Base-by-base conservation (phyloP, 2,888 invertebrate genomes). In the Prosapia bicincta region DNA sequence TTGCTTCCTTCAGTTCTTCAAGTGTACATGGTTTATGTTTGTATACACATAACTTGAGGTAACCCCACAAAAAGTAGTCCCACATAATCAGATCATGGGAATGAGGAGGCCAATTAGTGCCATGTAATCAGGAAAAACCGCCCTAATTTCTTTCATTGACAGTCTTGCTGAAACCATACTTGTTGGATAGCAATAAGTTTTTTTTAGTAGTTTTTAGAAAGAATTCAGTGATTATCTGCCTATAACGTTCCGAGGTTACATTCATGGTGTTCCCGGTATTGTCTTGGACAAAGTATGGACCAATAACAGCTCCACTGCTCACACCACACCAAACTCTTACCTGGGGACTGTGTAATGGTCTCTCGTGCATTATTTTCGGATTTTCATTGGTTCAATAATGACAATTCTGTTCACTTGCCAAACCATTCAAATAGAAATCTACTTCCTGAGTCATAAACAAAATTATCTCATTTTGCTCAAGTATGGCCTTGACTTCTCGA, bases 251-350 rank as follows among this genome's bases (percentile, higher is more conserved):
- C 54, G 20, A 54, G 3, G 3, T 54, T 20, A 54, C 20, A 20
- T n/a, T 54, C 5, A 54, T 20, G 25, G 67, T 25, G 26, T 26
- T 67, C 67, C 67, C 26, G n/a, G 24, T 67, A n/a, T 67, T n/a
- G 54, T 67, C 67, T 26, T 67, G 13, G 26, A 67, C 24, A 67
- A 67, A 67, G 26, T 67, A 67, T 25, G 25, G 67, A 67, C 67
- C 67, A 25, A 7, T 26, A 66, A 65, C 65, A 65, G 20, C 6
- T 30, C 6, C 9, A 30, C 30, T 9, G 9, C 6, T 30, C 10
- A 38, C 6, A 5, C 2, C 38, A 38, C 15, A 38, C 38, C 38
- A 38, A 38, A 38, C 38, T 13, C 10, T 38, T 15, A 38, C 38
- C 38, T 38, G 6, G 2, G 38, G 38, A 38, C 38, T 38, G 13